phyloP scores from a whole-genome alignment of 2,113 vertebrate species.

The Dasyurus viverrinus region DNA sequence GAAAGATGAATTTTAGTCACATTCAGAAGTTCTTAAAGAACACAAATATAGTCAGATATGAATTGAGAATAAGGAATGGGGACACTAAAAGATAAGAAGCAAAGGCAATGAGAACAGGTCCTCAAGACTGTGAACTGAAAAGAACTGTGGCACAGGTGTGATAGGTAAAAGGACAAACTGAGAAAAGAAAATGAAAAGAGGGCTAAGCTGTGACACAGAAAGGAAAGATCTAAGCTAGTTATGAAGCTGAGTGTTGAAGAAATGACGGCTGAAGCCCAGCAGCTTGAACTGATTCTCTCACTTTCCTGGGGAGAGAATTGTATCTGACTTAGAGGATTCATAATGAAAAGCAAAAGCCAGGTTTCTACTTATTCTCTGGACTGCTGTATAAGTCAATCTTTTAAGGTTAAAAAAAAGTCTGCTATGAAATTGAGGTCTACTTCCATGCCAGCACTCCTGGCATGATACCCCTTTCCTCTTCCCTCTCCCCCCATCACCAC shows the following conservation, averaged over 20 bases:
- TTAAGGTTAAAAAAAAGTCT: background rate
- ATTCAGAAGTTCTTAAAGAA: background rate
- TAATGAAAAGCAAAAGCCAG: background rate
- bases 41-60: background rate
- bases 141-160: background rate
- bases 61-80: background rate
- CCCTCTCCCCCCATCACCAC: background rate
- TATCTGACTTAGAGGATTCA: background rate
- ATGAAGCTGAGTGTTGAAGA: slow-evolving; percentile 7
- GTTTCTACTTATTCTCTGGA: background rate
- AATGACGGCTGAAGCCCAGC: background rate
- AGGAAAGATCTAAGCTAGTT: background rate
- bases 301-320: background rate
- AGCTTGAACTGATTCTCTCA: background rate
- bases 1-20: background rate
- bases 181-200: background rate
- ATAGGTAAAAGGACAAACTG: background rate
- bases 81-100: background rate
- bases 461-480: background rate
- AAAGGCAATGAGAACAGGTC: background rate
- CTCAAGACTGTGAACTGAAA: background rate
- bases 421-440: background rate
- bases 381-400: background rate
- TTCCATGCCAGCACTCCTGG: background rate
- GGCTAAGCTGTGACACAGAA: background rate